Base-by-base conservation (phyloP, 2,888 invertebrate genomes). In the Oligia latruncula region DNA sequence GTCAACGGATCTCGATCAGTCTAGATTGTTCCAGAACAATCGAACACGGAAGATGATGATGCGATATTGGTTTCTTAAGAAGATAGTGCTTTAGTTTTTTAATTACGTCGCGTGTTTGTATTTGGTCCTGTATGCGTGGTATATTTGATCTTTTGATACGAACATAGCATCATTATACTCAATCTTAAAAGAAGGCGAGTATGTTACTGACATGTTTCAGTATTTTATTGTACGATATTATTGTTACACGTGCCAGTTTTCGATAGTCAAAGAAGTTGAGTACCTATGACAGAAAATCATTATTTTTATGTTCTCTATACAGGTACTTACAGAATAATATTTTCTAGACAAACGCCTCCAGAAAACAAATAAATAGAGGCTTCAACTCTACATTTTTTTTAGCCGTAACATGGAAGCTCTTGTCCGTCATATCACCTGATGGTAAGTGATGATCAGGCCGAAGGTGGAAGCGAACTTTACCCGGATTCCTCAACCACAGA, bases 1-100 rank as follows among this genome's bases (percentile, higher is more conserved):
- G 89, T 88, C 88, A 89, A 86, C 85, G 78, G 72, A 76, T 83
- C 83, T 79, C 70, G 78, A 87, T 85, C 11, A 70, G 74, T 87
- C 87, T 88, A 77, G 85, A 81, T 87, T 80, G 81, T 87, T 87
- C 79, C 40, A n/a, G 83, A 88, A 85, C 75, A 75, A 71, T 78
- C 67, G 83, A 85, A 83, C 72, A 58, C 65, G 67, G 74, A 70
- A 74, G 55, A 72, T 80, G 67, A 77, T 75, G 2, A 64, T 13
- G 11, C 58, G 80, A 80, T 85, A 85, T 85, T 85, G 74, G 52
- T 77, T 80, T 85, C 68, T 64, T 74, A 74, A 71, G 66, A 70
- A 68, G 15, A 62, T 55, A 35, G 58, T 52, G 15, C 65, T 73
- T 80, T 84, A 49, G 74, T 20, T 64, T 75, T 75, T 79, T 75